Evolutionary conservation across 1,140 invertebrate species (phyloP).

Genomic region (Drosophila jambulina): DNA sequence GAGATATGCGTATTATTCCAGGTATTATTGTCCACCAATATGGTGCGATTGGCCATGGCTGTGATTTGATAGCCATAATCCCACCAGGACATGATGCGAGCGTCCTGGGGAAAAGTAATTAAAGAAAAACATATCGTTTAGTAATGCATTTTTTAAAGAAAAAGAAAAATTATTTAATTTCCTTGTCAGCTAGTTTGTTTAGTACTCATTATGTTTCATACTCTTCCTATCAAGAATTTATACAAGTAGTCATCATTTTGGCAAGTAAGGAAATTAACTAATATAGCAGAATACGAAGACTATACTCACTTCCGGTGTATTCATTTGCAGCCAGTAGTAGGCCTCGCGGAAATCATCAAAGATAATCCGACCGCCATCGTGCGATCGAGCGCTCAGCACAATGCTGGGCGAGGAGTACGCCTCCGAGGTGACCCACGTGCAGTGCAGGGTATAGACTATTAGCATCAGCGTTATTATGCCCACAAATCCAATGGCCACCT

Average conservation of each 20-base stretch:
- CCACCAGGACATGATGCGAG: slow-evolving; percentile 99
- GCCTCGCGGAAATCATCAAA: slow-evolving; percentile 99
- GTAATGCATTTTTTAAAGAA: no score
- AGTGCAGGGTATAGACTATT: slow-evolving; percentile 97
- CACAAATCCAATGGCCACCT: slow-evolving; percentile 95
- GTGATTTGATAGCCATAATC: slow-evolving; percentile 99
- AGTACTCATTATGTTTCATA: slow-evolving; percentile 84
- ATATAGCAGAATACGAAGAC: neutral
- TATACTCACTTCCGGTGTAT: slow-evolving; percentile 92
- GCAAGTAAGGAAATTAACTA: neutral
- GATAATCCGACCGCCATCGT: slow-evolving; percentile 97
- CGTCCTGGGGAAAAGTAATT: slow-evolving; percentile 87
- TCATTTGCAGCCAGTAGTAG: slow-evolving; percentile 99
- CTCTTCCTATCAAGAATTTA: slow-evolving; percentile 79
- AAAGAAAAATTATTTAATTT: no score
- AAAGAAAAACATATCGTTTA: neutral
- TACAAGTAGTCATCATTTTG: slow-evolving; percentile 65
- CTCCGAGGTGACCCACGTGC: slow-evolving; percentile 99
- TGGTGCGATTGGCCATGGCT: slow-evolving; percentile 99
- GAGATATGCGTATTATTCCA: slow-evolving; percentile 99
- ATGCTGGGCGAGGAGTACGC: slow-evolving; percentile 99
- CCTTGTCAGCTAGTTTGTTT: slow-evolving; percentile 56
- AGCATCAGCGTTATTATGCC: slow-evolving; percentile 93
- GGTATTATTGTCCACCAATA: slow-evolving; percentile 99
- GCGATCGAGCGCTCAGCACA: slow-evolving; percentile 96